Evolutionary conservation across 2,888 invertebrate genomes (phyloP).

Genomic region (Lasioglossum pauxillum): DNA sequence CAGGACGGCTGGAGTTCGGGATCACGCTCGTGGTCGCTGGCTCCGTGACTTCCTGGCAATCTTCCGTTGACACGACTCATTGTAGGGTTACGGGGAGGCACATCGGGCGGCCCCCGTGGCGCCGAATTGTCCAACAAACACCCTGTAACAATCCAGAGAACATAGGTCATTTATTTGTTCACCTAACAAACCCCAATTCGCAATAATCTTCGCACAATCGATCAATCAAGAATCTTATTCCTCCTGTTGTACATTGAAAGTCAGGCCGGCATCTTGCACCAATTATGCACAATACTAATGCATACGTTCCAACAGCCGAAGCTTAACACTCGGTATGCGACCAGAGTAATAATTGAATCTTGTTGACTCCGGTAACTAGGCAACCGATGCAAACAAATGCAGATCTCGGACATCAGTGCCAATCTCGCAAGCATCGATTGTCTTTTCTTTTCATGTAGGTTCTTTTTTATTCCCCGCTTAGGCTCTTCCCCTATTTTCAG

Average conservation of each 20-base stretch:
- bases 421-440: neutral
- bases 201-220: neutral
- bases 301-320: neutral
- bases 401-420: neutral
- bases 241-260: neutral
- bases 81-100: conserved; percentile 95
- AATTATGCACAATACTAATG: neutral
- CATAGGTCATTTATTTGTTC: conserved; percentile 9
- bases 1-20: conserved; percentile 96
- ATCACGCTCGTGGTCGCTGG: conserved; percentile 85
- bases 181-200: neutral
- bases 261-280: neutral
- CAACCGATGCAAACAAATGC: neutral
- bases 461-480: too few species aligned
- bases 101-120: conserved; percentile 91
- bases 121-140: conserved; percentile 93
- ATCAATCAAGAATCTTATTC: neutral
- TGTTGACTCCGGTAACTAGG: neutral
- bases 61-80: conserved; percentile 96
- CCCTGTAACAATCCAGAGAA: conserved; percentile 87
- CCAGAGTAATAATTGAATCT: neutral
- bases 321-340: neutral
- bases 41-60: conserved; percentile 88
- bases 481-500: too few species aligned
- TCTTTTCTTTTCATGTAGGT: neutral